Conservation (phyloP, 2,797 vertebrate genomes). For the Pseudomugil gertrudae region DNA sequence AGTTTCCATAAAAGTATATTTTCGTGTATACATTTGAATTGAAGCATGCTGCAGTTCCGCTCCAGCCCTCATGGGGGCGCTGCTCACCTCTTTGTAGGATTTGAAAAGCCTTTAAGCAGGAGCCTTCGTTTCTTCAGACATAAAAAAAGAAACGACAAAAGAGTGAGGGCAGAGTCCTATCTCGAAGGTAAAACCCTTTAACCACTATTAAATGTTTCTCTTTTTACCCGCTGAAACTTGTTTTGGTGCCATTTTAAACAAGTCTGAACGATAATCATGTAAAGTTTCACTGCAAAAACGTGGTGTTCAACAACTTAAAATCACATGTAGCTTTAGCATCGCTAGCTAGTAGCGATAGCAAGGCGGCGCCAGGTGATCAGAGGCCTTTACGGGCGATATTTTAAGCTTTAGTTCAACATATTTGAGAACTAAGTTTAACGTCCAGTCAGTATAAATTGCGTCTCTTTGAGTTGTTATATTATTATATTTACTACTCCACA, state of each 20-base stretch:
- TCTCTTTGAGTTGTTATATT: neutral
- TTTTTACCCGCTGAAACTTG: fast-evolving
- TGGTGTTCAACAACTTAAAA: neutral
- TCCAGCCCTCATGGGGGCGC: conserved; percentile 35
- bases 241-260: fast-evolving
- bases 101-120: neutral
- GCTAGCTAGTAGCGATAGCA: conserved; percentile 33
- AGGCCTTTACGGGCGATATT: conserved; percentile 28
- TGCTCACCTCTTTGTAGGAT: fast-evolving
- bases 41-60: conserved; percentile 15
- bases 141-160: conserved; percentile 44
- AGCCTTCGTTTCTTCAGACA: conserved; percentile 8
- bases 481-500: neutral
- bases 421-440: neutral
- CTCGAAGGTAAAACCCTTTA: conserved; percentile 57
- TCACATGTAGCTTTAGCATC: conserved; percentile 15
- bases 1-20: no score
- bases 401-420: fast-evolving
- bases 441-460: neutral
- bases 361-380: conserved; percentile 45
- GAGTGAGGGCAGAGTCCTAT: conserved; percentile 25
- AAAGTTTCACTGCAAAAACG: fast-evolving
- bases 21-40: no score
- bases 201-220: fast-evolving
- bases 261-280: fast-evolving